Base-by-base conservation (phyloP, 2,797 vertebrate genomes). In the Amazona finschi region DNA sequence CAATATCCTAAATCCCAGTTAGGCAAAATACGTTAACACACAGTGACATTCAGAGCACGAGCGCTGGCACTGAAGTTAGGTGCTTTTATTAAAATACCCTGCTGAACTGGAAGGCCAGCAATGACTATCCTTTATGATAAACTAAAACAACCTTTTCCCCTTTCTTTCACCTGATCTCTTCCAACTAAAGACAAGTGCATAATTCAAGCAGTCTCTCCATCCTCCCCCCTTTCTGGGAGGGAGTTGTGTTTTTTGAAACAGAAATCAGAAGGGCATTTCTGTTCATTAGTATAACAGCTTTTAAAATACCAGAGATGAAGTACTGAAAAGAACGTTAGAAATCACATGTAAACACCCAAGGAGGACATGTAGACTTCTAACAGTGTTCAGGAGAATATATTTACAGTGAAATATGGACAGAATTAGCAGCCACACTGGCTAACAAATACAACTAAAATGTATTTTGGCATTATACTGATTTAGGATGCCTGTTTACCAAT, bases 111-210 rank as follows among this genome's bases (percentile, higher is more conserved):
- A 84, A 57, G 58, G 73, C 24, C 75, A 79, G 66, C 33, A 89
- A 72, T 70, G 30, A 93, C 49, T 85, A 73, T 15, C 11, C 39
- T 78, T 85, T 76, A 46, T 47, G 76, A 91, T 77, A 85, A 69
- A 91, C 61, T n/a, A 90, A 91, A 97, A 90, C 30, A 85, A 75
- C 87, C 57, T 76, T 76, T 78, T 19, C 38, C 43, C 57, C 28
- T 5, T 57, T 92, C 70, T 81, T 76, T 53, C 47, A 78, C 9
- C 75, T 87, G 62, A 66, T 5, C 22, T 21, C 11, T 74, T 87
- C 71, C 19, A 38, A 52, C 64, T 47, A 39, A 84, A 90, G 57
- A 66, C 36, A 91, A 82, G 17, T 11, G 7, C 33, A 65, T 33
- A 93, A 84, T 66, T 74, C 46, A 86, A 85, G 19, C 7, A 57